These are phyloP conservation scores for Crypturellus undulatus DNA, from an alignment of 2,113 vertebrate species.

Conservation along the genomic window DNA sequence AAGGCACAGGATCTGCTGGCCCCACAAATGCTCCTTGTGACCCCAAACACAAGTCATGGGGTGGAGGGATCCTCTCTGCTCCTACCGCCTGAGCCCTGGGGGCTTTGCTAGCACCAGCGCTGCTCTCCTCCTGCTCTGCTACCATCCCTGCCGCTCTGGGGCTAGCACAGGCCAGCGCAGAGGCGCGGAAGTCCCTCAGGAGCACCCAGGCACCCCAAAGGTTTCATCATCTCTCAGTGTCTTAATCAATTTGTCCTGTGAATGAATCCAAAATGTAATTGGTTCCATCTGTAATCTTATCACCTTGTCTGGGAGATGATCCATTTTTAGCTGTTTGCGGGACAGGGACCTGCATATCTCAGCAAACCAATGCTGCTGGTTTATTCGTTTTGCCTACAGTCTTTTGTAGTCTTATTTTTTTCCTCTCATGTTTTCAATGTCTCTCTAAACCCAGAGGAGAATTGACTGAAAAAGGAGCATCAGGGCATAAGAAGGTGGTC, in stretches of 20 bases:
- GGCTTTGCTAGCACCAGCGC: background rate
- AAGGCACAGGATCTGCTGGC: no score
- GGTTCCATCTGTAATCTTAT: constrained; percentile 35
- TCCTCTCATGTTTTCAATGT: background rate
- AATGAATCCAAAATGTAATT: constrained; percentile 11
- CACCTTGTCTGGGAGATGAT: background rate
- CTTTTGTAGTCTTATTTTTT: background rate
- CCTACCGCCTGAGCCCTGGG: no score
- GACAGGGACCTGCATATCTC: background rate
- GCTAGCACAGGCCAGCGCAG: no score
- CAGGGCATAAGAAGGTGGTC: background rate
- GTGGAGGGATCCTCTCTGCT: background rate
- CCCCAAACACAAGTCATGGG: background rate
- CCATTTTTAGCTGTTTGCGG: constrained; percentile 41
- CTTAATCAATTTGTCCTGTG: background rate
- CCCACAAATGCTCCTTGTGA: no score
- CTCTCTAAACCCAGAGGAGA: background rate
- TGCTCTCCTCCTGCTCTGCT: background rate
- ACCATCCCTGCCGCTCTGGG: background rate
- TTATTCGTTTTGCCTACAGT: background rate
- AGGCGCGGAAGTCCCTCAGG: background rate
- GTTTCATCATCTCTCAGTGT: background rate
- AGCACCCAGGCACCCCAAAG: background rate
- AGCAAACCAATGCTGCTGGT: background rate
- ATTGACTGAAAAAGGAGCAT: constrained; percentile 16